phyloP scores from a whole-genome alignment of 2,797 vertebrate genomes.

The Pithecia hirsuta region DNA sequence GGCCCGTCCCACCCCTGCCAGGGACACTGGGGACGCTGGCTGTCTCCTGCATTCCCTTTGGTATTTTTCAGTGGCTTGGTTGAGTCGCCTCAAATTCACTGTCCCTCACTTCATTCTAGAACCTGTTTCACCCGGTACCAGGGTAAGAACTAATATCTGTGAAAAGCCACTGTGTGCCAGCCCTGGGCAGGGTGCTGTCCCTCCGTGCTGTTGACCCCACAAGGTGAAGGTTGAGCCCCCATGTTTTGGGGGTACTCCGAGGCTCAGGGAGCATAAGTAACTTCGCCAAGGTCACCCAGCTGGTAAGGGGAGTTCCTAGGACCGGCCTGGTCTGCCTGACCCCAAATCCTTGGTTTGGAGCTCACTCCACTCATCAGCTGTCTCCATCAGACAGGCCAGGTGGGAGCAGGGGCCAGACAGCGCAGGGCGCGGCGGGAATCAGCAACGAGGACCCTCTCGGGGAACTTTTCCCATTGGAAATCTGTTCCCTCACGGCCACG shows the following conservation, averaged over 20 bases:
- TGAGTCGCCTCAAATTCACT: neutral
- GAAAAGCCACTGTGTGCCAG: neutral
- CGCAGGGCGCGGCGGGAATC: slow-evolving; percentile 55
- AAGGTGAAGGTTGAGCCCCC: neutral
- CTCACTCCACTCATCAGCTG: neutral
- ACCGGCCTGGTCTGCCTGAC: neutral
- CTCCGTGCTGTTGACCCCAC: rapidly evolving
- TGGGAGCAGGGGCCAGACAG: slow-evolving; percentile 26
- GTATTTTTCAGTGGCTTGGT: neutral
- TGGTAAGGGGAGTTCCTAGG: neutral
- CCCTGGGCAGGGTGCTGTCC: neutral
- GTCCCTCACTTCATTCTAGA: neutral
- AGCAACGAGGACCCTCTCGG: slow-evolving; percentile 59
- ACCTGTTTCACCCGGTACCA: neutral
- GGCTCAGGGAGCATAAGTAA: neutral
- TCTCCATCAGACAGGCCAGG: neutral
- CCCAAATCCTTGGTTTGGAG: neutral
- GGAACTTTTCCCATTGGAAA: slow-evolving; percentile 74
- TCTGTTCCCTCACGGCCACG: slow-evolving; percentile 61
- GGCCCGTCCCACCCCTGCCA: neutral
- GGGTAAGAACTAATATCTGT: neutral
- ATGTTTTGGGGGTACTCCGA: neutral
- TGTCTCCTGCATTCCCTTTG: neutral
- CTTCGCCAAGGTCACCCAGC: neutral
- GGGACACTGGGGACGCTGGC: neutral